A percentile compares a stretch with the other conserved stretches of the same genome.
Conservation (phyloP, 2,888 invertebrate species). For the Epinotia ramella region DNA sequence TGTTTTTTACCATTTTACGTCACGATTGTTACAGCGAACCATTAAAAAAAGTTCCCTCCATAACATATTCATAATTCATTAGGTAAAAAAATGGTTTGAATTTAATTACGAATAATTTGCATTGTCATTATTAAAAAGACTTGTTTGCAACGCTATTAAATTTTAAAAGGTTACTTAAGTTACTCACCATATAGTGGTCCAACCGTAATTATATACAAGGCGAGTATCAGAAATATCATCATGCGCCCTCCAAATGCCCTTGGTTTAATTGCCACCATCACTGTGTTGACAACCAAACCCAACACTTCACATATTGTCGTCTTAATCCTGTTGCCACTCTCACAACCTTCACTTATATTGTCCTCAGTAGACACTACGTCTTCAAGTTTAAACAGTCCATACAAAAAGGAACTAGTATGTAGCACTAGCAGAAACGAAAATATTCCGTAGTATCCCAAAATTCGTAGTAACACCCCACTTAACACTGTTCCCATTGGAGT, state of each 20-base stretch:
- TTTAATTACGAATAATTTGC: conserved; percentile 1
- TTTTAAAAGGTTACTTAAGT: not conserved
- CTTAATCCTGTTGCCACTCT: conserved; percentile 53
- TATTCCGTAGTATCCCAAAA: conserved; percentile 78
- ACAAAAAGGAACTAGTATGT: conserved; percentile 68
- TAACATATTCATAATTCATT: no score
- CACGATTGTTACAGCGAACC: no score
- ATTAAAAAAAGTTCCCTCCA: no score
- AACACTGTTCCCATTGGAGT: conserved; percentile 82
- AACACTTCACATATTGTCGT: conserved; percentile 65
- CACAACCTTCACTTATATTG: conserved; percentile 47
- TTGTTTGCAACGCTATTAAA: not conserved
- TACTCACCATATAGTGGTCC: conserved; percentile 81
- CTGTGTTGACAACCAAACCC: conserved; percentile 71
- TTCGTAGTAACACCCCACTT: conserved; percentile 80
- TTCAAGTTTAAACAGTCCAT: conserved; percentile 74
- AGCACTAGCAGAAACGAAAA: conserved; percentile 71
- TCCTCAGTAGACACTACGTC: conserved; percentile 61
- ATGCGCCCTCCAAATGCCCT: conserved; percentile 67
- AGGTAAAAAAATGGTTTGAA: not conserved
- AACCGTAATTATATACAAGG: conserved; percentile 76
- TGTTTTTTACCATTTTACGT: no score
- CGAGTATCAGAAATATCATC: conserved; percentile 72
- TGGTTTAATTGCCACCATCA: conserved; percentile 71
- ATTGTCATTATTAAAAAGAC: conserved; percentile 2